A percentile compares a stretch with the other conserved stretches of the same genome.
phyloP scores from a whole-genome alignment of 1,140 invertebrate genomes.

The Fopius arisanus region DNA sequence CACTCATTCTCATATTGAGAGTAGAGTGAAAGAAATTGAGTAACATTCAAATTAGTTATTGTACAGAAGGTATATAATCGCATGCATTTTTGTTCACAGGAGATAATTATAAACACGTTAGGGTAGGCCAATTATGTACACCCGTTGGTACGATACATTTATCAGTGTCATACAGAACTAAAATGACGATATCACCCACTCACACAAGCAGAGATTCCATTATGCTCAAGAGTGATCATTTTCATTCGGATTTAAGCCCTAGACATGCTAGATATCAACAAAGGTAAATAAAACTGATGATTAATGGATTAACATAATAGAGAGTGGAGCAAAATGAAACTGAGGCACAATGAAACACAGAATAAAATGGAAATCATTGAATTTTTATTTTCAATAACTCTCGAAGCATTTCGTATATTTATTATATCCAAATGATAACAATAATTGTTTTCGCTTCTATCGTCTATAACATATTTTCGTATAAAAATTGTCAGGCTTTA shows the following conservation, averaged over 20 bases:
- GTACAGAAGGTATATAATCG: constrained; percentile 34
- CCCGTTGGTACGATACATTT: constrained; percentile 82
- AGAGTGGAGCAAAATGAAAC: too few species aligned
- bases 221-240: constrained; percentile 91
- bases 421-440: too few species aligned
- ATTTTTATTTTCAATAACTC: constrained; percentile 11
- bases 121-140: constrained; percentile 84
- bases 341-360: too few species aligned
- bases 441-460: too few species aligned
- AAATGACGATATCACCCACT: constrained; percentile 88
- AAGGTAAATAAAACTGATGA: constrained; percentile 53
- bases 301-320: background rate
- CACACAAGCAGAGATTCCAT: constrained; percentile 75
- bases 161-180: constrained; percentile 84
- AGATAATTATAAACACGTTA: constrained; percentile 77
- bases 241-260: constrained; percentile 78
- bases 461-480: too few species aligned
- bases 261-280: constrained; percentile 70
- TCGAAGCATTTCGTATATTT: too few species aligned
- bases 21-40: background rate
- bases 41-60: constrained; percentile 10
- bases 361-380: background rate
- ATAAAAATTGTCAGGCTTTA: too few species aligned
- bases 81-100: constrained; percentile 57
- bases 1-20: too few species aligned